phyloP scores from a whole-genome alignment of 2,797 vertebrate genomes.

The Halcyon leucocephala region DNA sequence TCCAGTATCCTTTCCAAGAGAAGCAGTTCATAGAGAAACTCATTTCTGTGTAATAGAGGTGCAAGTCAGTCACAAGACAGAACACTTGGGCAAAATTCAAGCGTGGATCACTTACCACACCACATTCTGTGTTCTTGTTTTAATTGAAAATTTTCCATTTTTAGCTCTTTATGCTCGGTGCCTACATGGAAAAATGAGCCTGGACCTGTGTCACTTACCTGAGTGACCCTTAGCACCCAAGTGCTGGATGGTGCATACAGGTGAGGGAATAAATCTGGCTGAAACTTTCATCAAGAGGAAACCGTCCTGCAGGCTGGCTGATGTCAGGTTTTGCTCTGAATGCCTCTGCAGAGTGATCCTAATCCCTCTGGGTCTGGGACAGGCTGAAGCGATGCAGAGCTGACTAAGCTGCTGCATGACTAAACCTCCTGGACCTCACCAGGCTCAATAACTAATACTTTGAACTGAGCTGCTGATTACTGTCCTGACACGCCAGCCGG shows the following conservation, averaged over 20 bases:
- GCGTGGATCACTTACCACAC: no score
- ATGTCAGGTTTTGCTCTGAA: not conserved
- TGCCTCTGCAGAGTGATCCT: not conserved
- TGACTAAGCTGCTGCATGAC: not conserved
- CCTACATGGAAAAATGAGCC: not conserved
- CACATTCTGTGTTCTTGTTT: not conserved
- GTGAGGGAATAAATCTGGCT: not conserved
- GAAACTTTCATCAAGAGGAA: not conserved
- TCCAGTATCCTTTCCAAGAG: not conserved
- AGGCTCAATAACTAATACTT: constrained; percentile 1
- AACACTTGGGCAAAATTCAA: not conserved
- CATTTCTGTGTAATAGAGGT: fast-evolving
- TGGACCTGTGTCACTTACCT: fast-evolving
- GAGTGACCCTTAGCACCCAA: not conserved
- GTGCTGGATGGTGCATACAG: not conserved
- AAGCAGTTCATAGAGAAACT: not conserved
- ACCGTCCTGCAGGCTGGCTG: not conserved
- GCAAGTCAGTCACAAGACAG: not conserved
- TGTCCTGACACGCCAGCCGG: not conserved
- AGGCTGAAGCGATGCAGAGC: not conserved
- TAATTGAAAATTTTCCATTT: not conserved
- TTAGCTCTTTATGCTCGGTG: not conserved
- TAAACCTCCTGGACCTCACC: constrained; percentile 7
- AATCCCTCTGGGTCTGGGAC: not conserved
- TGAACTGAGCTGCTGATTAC: not conserved